phyloP scores from a whole-genome alignment of 2,113 vertebrate species.

The Falco punctatus region DNA sequence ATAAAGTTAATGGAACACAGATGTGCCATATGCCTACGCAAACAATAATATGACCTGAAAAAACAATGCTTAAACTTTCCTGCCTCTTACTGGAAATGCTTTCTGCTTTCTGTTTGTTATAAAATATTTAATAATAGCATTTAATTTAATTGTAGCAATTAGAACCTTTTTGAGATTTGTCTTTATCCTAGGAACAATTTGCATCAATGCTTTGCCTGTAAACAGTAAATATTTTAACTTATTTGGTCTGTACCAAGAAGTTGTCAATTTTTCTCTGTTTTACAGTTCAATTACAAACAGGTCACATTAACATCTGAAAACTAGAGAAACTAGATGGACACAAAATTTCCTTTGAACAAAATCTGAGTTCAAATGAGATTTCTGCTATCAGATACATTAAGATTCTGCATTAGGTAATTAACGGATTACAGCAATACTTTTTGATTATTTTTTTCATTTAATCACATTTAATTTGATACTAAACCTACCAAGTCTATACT shows the following conservation, averaged over 20 bases:
- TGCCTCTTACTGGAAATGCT: neutral
- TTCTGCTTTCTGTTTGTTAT: neutral
- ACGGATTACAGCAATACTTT: neutral
- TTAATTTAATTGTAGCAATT: conserved; percentile 7
- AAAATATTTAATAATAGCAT: neutral
- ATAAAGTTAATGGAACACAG: neutral
- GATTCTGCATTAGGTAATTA: neutral
- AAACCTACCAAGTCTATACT: neutral
- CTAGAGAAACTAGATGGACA: neutral
- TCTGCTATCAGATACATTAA: neutral
- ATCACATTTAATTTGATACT: neutral
- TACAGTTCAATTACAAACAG: neutral
- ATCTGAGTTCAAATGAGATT: neutral
- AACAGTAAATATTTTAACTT: conserved; percentile 34
- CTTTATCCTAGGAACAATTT: conserved; percentile 10
- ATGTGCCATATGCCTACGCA: neutral
- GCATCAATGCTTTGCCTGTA: neutral
- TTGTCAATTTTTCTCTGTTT: neutral
- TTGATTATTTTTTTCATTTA: neutral
- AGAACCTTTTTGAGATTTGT: neutral
- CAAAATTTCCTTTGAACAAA: neutral
- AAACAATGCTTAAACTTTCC: neutral
- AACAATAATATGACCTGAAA: neutral
- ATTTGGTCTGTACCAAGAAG: neutral
- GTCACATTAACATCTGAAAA: neutral